phyloP scores from a whole-genome alignment of 2,888 invertebrate species.

The Achlya flavicornis region DNA sequence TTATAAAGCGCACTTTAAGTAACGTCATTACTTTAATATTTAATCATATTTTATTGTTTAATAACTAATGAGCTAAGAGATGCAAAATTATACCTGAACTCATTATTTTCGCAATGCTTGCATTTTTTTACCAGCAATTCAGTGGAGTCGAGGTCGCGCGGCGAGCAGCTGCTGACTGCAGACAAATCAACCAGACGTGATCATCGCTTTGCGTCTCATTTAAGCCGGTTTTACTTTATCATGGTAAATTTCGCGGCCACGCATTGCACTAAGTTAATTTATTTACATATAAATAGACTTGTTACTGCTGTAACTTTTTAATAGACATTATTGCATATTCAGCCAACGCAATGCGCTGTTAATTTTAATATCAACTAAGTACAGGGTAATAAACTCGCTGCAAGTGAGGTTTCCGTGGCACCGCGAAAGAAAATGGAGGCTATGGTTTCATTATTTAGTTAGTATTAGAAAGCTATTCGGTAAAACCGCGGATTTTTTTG shows the following conservation, averaged over 20 bases:
- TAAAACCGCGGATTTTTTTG: too few relatives aligned
- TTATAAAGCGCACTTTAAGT: neutral
- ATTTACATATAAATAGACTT: neutral
- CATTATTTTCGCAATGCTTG: constrained; percentile 15
- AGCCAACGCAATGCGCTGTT: neutral
- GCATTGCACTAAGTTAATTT: neutral
- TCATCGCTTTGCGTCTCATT: constrained; percentile 2
- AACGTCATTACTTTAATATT: neutral
- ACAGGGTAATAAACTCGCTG: too few relatives aligned
- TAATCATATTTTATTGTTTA: neutral
- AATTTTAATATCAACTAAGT: neutral
- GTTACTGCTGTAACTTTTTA: neutral
- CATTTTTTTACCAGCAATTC: constrained; percentile 12
- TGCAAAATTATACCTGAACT: constrained; percentile 13
- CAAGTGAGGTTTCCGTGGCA: too few relatives aligned
- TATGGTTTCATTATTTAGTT: too few relatives aligned
- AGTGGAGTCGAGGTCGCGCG: constrained; percentile 11
- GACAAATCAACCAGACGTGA: constrained; percentile 12
- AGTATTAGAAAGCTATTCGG: too few relatives aligned
- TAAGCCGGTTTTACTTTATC: neutral
- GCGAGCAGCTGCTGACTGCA: constrained; percentile 13
- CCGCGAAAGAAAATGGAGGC: too few relatives aligned
- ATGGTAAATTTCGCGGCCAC: neutral
- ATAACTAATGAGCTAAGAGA: neutral
- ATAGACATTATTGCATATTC: neutral